Conservation (phyloP, 2,113 vertebrate genomes). For the Tautogolabrus adspersus region DNA sequence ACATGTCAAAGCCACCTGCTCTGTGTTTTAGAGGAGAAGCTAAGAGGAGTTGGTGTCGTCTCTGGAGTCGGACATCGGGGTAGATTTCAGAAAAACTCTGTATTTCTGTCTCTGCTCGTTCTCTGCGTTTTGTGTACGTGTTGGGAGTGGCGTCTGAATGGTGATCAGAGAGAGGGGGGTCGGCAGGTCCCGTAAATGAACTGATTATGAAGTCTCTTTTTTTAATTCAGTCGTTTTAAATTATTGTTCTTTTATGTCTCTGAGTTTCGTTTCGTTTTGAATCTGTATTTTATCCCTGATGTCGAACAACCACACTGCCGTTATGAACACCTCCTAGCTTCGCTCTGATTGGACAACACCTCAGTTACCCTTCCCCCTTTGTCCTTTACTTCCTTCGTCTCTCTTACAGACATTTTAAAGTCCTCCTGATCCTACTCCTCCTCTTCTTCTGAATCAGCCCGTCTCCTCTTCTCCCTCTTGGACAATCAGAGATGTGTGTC, state of each 20-base stretch:
- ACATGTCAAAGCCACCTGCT: too few relatives aligned
- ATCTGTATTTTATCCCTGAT: too few relatives aligned
- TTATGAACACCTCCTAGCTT: constrained; percentile 50
- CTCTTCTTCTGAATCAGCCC: constrained; percentile 1
- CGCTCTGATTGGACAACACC: constrained; percentile 25
- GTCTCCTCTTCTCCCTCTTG: constrained; percentile 25
- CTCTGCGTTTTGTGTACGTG: too few relatives aligned
- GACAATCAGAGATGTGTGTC: constrained; percentile 93
- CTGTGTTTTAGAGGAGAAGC: constrained; percentile 7
- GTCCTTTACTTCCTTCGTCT: not conserved
- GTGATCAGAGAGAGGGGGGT: too few relatives aligned
- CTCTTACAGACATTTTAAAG: not conserved
- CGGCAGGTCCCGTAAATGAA: too few relatives aligned
- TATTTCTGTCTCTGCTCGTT: not conserved
- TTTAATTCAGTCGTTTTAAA: too few relatives aligned
- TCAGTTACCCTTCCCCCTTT: not conserved
- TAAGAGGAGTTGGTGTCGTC: constrained; percentile 43
- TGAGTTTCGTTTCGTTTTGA: too few relatives aligned
- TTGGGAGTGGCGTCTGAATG: too few relatives aligned
- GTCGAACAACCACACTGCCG: not conserved
- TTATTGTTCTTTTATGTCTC: too few relatives aligned
- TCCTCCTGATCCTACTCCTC: not conserved
- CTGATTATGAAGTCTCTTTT: too few relatives aligned
- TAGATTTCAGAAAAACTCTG: not conserved
- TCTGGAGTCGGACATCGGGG: constrained; percentile 8